A percentile compares a stretch with the other conserved stretches of the same genome.
Conservation (phyloP, 2,113 vertebrate genomes). For the Daboia siamensis region DNA sequence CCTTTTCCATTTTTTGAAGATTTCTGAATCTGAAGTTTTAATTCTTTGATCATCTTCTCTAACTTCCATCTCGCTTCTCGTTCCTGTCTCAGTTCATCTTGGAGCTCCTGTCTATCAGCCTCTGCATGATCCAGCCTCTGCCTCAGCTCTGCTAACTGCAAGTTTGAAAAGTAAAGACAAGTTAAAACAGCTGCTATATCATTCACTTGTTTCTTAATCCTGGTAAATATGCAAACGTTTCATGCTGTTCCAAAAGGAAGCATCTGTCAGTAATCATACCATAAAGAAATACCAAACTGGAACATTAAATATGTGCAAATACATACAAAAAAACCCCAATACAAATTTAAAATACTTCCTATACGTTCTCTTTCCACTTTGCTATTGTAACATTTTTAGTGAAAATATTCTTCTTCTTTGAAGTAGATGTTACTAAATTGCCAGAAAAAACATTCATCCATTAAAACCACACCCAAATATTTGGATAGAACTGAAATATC, state of each 20-base stretch:
- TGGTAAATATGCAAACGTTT: neutral
- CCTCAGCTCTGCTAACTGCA: slow-evolving; percentile 86
- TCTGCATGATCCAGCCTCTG: slow-evolving; percentile 88
- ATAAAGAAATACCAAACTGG: neutral
- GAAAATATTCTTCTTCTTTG: neutral
- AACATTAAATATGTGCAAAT: neutral
- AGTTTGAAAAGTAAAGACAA: neutral
- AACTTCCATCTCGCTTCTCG: slow-evolving; percentile 90
- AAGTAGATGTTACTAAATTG: neutral
- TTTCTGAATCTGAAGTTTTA: slow-evolving; percentile 89
- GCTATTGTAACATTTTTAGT: too few relatives aligned
- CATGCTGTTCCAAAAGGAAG: neutral
- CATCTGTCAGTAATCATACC: neutral
- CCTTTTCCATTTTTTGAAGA: slow-evolving; percentile 70
- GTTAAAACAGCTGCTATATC: neutral
- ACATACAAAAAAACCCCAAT: neutral
- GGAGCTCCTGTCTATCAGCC: slow-evolving; percentile 91
- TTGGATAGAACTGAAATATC: neutral
- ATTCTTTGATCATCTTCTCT: slow-evolving; percentile 87
- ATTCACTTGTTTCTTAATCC: neutral
- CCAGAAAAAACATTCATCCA: neutral
- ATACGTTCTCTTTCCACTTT: neutral
- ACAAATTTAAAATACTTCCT: neutral
- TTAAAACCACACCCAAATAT: neutral
- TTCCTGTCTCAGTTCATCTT: slow-evolving; percentile 89